These are phyloP conservation scores for Sinocyclocheilus anophthalmus DNA, from an alignment of 2,113 vertebrate species.

Conservation along the genomic window DNA sequence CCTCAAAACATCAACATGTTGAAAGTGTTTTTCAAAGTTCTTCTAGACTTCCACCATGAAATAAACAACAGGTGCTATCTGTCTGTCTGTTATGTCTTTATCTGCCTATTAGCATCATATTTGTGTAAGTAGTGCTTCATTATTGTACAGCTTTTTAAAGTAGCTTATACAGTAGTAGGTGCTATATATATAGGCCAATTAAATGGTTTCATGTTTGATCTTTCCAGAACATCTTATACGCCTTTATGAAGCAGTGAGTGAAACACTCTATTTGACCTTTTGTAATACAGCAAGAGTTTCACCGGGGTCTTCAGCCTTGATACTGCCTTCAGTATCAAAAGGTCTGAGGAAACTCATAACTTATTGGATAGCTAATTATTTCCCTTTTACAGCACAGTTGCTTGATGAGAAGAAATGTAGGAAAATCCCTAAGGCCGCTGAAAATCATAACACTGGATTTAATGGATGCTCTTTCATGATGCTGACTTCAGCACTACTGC, in stretches of 20 bases:
- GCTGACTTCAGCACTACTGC: conserved; percentile 20
- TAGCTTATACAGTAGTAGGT: not conserved
- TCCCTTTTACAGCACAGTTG: conserved; percentile 52
- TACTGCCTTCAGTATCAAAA: conserved; percentile 45
- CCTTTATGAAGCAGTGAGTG: not conserved
- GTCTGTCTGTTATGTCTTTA: too few relatives aligned
- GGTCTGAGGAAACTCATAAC: conserved; percentile 56
- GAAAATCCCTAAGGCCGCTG: conserved; percentile 61
- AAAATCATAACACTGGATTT: conserved; percentile 54
- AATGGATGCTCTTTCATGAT: conserved; percentile 59
- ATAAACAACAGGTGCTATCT: not conserved
- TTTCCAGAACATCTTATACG: conserved; percentile 10
- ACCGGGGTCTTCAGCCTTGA: not conserved
- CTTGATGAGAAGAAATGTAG: conserved; percentile 27
- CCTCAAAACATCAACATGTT: not conserved
- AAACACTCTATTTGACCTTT: conserved; percentile 5
- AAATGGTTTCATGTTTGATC: conserved; percentile 7
- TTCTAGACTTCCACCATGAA: not conserved
- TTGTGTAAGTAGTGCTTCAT: too few relatives aligned
- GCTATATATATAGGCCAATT: conserved; percentile 16
- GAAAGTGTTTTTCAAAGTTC: conserved; percentile 26
- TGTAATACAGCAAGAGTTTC: not conserved
- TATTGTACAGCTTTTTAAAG: too few relatives aligned
- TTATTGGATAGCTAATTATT: conserved; percentile 59
- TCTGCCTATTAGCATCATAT: too few relatives aligned